Conservation (phyloP, 2,888 invertebrate genomes). For the Allophyes oxyacanthae region DNA sequence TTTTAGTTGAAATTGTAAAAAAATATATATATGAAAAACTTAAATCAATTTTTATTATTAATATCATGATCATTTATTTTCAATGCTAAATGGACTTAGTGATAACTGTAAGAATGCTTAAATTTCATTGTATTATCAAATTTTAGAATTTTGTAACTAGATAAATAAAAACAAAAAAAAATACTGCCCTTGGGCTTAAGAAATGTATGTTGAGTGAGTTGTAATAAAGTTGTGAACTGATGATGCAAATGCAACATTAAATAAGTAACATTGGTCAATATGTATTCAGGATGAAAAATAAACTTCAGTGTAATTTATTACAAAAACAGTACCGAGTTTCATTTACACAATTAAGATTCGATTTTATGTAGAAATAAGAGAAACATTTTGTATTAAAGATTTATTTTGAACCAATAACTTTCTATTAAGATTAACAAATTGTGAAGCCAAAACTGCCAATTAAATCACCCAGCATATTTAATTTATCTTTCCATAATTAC, state of each 20-base stretch:
- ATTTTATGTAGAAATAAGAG: too few species aligned
- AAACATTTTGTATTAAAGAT: too few species aligned
- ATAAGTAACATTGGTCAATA: conserved; percentile 82
- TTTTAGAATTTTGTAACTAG: conserved; percentile 85
- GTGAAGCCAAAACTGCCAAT: neutral
- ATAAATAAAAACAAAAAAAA: conserved; percentile 73
- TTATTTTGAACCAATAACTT: too few species aligned
- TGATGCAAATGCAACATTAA: conserved; percentile 72
- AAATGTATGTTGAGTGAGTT: conserved; percentile 84
- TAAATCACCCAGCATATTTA: conserved; percentile 2
- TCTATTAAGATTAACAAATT: too few species aligned
- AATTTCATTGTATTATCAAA: conserved; percentile 86
- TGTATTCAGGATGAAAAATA: conserved; percentile 88
- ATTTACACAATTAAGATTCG: conserved; percentile 27
- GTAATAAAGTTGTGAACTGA: conserved; percentile 83
- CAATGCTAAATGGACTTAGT: conserved; percentile 87
- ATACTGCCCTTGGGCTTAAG: conserved; percentile 77
- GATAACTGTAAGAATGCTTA: conserved; percentile 86
- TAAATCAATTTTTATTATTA: conserved; percentile 86
- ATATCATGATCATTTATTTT: conserved; percentile 86
- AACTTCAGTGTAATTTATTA: conserved; percentile 90
- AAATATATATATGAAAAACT: conserved; percentile 74
- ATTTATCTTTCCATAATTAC: conserved; percentile 8
- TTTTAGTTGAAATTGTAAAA: conserved; percentile 87
- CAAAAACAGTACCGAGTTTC: conserved; percentile 65